Conservation (phyloP, 2,113 vertebrate genomes). For the Neodon shergylaensis region DNA sequence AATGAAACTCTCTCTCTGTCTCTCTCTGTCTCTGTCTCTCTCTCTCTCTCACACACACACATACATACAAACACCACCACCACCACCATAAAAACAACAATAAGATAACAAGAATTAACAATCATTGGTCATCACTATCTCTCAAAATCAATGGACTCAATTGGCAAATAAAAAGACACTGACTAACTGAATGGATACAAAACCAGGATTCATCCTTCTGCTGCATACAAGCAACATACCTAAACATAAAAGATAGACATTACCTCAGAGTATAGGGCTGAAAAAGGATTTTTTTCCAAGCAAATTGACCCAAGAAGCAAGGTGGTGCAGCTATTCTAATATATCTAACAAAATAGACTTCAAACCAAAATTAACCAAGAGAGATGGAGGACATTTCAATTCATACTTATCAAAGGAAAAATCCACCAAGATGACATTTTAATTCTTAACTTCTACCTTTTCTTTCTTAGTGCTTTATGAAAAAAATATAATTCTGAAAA, state of each 20-base stretch:
- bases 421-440: background rate
- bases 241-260: no score
- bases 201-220: background rate
- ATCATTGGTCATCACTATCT: background rate
- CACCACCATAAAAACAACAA: no score
- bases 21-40: no score
- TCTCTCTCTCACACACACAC: no score
- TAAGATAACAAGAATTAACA: background rate
- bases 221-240: background rate
- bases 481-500: slow-evolving; percentile 30
- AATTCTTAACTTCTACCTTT: background rate
- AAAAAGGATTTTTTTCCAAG: background rate
- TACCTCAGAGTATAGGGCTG: background rate
- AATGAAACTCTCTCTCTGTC: background rate
- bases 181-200: background rate
- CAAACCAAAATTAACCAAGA: no score
- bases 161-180: background rate
- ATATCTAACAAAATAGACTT: no score
- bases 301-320: background rate
- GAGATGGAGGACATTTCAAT: no score
- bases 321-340: no score
- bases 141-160: background rate
- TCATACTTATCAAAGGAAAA: no score
- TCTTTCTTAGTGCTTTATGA: background rate
- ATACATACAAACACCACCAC: no score